Conservation (phyloP, 2,888 invertebrate species). For the Diaperis boleti region DNA sequence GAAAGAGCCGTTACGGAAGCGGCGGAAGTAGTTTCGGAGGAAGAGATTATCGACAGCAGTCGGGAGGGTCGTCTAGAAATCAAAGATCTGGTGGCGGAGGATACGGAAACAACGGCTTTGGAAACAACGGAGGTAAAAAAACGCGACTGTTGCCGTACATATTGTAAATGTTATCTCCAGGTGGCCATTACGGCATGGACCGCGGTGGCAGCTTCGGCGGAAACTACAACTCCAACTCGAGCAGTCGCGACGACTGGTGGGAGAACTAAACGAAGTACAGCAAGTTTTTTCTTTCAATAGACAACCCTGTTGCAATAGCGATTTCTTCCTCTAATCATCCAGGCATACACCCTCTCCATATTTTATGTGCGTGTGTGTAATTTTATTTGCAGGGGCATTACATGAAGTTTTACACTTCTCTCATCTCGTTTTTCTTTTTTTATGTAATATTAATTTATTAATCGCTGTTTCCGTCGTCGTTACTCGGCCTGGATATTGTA, state of each 20-base stretch:
- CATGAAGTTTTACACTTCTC: constrained; percentile 21
- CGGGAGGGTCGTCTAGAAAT: constrained; percentile 61
- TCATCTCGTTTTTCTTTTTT: constrained; percentile 9
- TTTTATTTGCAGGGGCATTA: constrained; percentile 39
- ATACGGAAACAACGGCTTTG: constrained; percentile 64
- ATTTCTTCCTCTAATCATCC: constrained; percentile 17
- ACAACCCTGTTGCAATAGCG: constrained; percentile 28
- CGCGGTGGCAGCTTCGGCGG: constrained; percentile 64
- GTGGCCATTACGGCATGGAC: constrained; percentile 59
- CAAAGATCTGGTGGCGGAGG: constrained; percentile 64
- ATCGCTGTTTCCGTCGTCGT: constrained; percentile 12
- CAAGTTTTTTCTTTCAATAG: constrained; percentile 34
- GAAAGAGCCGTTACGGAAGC: constrained; percentile 66
- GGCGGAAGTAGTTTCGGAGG: constrained; percentile 71
- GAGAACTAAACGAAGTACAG: constrained; percentile 53
- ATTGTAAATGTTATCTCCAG: constrained; percentile 51
- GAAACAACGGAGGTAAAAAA: constrained; percentile 52
- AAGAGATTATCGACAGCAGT: constrained; percentile 78
- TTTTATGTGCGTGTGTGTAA: constrained; percentile 24
- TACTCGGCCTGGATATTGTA: constrained; percentile 33
- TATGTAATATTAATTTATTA: constrained; percentile 13
- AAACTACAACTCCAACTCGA: constrained; percentile 57
- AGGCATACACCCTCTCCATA: constrained; percentile 26
- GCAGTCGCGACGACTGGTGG: constrained; percentile 64
- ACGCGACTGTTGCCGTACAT: neutral